These are phyloP conservation scores for Lates calcarifer DNA, from an alignment of 2,113 vertebrate species.

Conservation along the genomic window DNA sequence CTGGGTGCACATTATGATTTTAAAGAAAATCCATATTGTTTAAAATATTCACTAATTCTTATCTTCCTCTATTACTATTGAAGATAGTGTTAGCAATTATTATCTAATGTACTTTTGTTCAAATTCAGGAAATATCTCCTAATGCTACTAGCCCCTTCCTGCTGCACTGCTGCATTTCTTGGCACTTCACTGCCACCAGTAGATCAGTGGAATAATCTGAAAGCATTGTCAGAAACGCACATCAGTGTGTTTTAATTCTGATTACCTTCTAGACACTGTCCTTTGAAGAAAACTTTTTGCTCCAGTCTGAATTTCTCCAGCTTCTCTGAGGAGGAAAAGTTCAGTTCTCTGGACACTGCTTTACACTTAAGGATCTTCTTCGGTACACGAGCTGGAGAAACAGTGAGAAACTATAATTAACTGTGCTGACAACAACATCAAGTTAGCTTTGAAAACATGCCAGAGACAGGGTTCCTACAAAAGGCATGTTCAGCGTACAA, in stretches of 20 bases:
- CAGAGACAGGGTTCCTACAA: no score
- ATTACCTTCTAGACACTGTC: conserved; percentile 98
- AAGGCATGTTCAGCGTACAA: no score
- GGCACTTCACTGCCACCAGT: neutral
- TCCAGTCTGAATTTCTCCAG: conserved; percentile 99
- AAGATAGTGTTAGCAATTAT: no score
- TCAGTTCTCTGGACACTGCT: conserved; percentile 97
- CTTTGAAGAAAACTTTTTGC: conserved; percentile 99
- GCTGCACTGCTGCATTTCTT: neutral
- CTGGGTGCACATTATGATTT: no score
- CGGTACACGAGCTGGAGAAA: conserved; percentile 92
- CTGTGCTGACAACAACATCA: conserved; percentile 23
- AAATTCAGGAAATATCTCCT: no score
- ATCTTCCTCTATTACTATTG: no score
- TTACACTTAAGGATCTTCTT: conserved; percentile 99
- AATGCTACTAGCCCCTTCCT: no score
- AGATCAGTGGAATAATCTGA: neutral
- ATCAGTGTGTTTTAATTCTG: neutral
- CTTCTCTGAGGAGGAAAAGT: conserved; percentile 97
- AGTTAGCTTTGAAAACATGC: neutral
- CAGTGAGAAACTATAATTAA: neutral
- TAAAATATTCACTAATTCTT: no score
- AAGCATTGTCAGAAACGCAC: neutral
- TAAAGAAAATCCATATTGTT: no score
- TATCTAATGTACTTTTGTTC: no score